Evolutionary conservation across 2,888 invertebrate species (phyloP).

Genomic region (Andrena minutula): DNA sequence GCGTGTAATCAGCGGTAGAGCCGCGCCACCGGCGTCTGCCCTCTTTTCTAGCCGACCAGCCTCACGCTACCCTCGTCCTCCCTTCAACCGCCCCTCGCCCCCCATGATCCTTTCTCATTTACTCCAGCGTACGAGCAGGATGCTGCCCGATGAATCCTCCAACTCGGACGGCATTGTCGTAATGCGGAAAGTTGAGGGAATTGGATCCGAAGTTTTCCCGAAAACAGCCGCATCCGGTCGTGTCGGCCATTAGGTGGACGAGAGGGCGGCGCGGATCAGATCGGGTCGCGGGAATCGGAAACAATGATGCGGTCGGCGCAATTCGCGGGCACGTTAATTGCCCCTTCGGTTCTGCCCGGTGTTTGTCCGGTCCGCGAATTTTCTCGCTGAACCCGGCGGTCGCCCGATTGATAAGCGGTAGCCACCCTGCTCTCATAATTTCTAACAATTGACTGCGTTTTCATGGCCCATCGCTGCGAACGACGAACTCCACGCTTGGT

Average conservation of each 20-base stretch:
- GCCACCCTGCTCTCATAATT: background rate
- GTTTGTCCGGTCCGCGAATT: conserved; percentile 11
- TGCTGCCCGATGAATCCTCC: conserved; percentile 65
- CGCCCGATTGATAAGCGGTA: background rate
- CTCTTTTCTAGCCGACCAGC: conserved; percentile 51
- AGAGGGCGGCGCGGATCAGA: conserved; percentile 23
- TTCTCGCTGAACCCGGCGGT: background rate
- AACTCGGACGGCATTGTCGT: conserved; percentile 74
- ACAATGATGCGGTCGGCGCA: conserved; percentile 57
- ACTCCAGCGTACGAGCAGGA: conserved; percentile 33
- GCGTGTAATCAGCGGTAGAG: conserved; percentile 75
- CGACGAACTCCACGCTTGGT: background rate
- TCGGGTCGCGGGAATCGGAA: conserved; percentile 43
- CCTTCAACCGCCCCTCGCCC: background rate
- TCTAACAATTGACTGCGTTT: background rate
- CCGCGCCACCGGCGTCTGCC: conserved; percentile 39
- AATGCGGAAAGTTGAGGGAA: conserved; percentile 79
- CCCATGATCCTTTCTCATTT: conserved; percentile 57
- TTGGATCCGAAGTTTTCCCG: conserved; percentile 78
- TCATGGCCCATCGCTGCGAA: background rate
- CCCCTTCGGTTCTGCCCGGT: conserved; percentile 22
- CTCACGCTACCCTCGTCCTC: conserved; percentile 10
- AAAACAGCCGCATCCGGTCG: conserved; percentile 66
- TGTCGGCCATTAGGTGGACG: conserved; percentile 8
- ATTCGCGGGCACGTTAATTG: conserved; percentile 62